Evolutionary conservation across 1,140 invertebrate genomes (phyloP), one percentile per base, ranked within the genome.

Genomic region (Oncopodura yosiiana): DNA sequence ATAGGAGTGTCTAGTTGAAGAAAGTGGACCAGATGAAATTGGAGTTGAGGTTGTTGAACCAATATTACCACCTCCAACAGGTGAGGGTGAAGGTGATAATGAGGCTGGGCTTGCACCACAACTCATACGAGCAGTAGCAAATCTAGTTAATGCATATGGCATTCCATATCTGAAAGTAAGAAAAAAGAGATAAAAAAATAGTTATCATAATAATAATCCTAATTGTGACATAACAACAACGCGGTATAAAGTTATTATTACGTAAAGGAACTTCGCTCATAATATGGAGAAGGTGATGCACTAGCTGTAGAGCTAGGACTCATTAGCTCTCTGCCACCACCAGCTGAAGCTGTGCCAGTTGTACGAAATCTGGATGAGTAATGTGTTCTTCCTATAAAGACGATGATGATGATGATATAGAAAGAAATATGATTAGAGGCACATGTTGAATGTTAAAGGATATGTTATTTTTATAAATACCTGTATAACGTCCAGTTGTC

Each of bases 51-150:
- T 60, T 9, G 78, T 78, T 61, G 76, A 76, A 41, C 76, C 71
- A 21, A 77, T 77, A 14, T 78, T 79, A 64, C 75, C 78, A 38
- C 78, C 80, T 64, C 75, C 78, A 60, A 77, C 77, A 34, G 77
- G 78, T 34, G 77, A 80, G 59, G 78, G 80, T 58, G 75, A 67
- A 8, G 66, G 67, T 23, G 68, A 69, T 11, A 67, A 54, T 19
- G 57, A 63, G 44, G 56, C 57, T 44, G 53, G 59, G 41, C 60
- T 59, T 26, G 62, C 58, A 45, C 62, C 60, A 41, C 57, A 59
- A 41, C 63, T 65, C 55, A 62, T 61, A 30, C 65, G 53, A 19
- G 60, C 63, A 16, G 61, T 39, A 32, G 57, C 53, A 34, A 63
- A 63, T 24, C 61, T 49, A 14, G 57, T 49, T 23, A 63, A 24